Base-by-base conservation (phyloP, 2,888 invertebrate species). In the Cryptops parisi region DNA sequence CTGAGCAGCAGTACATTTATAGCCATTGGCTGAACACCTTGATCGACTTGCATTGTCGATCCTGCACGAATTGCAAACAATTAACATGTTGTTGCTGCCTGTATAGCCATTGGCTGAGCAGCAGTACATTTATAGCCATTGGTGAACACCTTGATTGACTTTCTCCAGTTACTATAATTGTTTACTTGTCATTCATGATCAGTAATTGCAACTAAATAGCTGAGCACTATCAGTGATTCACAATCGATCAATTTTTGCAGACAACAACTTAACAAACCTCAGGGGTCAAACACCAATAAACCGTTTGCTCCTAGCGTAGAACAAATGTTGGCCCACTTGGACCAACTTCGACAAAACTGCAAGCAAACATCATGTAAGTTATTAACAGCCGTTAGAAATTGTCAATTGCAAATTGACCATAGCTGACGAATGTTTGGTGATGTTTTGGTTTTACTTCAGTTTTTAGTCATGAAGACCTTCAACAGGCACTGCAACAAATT, bases 381-480 rank as follows among this genome's bases (percentile, higher is more conserved):
- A 15, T n/a, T n/a, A n/a, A n/a, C n/a, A n/a, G n/a, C n/a, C n/a
- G n/a, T n/a, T n/a, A n/a, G n/a, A 33, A 33, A 33, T 33, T 9
- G 38, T 33, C 9, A 33, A 12, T 33, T 12, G 12, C 9, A 33
- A 12, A 33, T 12, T 12, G 12, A 9, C 38, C 38, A 33, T 33
- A 12, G 38, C 38, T 33, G 12, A 33, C 38, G 9, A 17, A 6
- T 9, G 9, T 33, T 33, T 33, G 9, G 24, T 45, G 24, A 12
- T 5, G 24, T 15, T 23, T 23, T 41, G 21, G 44, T 53, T 41
- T 49, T 58, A 70, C n/a, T n/a, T n/a, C 79, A 48, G 48, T 93
- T 65, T 88, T 89, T 69, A 85, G 84, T 60, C 79, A 85, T 70
- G 90, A 91, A 67, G 80, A 81, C 62, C 85, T 96, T 80, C 93